phyloP scores from a whole-genome alignment of 2,888 invertebrate species.

The Leptothorax acervorum region DNA sequence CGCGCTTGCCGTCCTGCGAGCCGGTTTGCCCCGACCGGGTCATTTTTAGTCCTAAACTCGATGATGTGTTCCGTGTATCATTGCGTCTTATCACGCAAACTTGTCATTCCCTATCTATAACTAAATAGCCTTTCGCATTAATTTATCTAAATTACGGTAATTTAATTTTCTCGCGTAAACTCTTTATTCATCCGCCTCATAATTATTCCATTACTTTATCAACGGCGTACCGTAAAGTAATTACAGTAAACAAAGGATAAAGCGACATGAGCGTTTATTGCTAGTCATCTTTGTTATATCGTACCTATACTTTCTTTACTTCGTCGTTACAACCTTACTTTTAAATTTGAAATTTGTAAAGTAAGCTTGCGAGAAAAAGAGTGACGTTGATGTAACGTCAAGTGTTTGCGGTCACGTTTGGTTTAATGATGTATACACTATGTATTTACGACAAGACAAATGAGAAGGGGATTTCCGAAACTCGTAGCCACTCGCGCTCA shows the following conservation, averaged over 20 bases:
- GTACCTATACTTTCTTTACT: background rate
- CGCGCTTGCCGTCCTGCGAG: conserved; percentile 11
- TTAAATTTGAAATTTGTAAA: background rate
- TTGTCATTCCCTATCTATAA: background rate
- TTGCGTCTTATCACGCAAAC: conserved; percentile 8
- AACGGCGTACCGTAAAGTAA: background rate
- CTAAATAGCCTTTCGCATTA: background rate
- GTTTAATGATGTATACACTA: background rate
- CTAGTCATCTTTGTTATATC: background rate
- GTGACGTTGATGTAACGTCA: background rate
- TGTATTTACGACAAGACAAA: background rate
- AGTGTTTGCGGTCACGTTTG: background rate
- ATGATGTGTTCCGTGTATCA: conserved; percentile 2
- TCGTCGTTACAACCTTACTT: background rate
- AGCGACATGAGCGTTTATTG: background rate
- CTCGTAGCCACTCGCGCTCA: background rate
- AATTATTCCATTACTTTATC: conserved; percentile 9
- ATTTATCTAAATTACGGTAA: conserved; percentile 21
- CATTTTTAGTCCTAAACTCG: conserved; percentile 18
- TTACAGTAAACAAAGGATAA: background rate
- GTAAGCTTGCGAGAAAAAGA: background rate
- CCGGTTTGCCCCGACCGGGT: background rate
- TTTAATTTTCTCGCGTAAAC: background rate
- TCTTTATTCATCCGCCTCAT: background rate
- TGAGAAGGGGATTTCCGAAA: conserved; percentile 29